phyloP scores from a whole-genome alignment of 2,888 invertebrate genomes.

The Phyllotreta striolata region DNA sequence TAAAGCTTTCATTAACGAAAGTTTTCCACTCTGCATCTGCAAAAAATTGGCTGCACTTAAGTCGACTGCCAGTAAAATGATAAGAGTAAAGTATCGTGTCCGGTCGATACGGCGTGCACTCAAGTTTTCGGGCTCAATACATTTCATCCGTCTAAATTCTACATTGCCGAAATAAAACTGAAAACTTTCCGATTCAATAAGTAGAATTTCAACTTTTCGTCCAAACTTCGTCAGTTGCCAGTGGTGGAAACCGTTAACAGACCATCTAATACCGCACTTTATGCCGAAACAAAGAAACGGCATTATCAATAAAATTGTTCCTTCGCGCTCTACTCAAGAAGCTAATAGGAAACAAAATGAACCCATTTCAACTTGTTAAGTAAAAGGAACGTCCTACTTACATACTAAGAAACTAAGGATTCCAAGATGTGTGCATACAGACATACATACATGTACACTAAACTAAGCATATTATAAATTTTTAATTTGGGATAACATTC shows the following conservation, averaged over 20 bases:
- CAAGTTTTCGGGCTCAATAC: slow-evolving; percentile 24
- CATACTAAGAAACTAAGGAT: background rate
- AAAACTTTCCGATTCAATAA: slow-evolving; percentile 28
- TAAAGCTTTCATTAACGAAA: background rate
- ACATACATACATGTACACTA: too few species aligned
- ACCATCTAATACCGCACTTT: slow-evolving; percentile 30
- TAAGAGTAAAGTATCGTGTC: slow-evolving; percentile 25
- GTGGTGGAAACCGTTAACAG: slow-evolving; percentile 24
- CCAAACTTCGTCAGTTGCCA: slow-evolving; percentile 26
- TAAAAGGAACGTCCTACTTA: slow-evolving; percentile 17
- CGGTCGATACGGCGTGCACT: slow-evolving; percentile 14
- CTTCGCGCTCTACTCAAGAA: slow-evolving; percentile 21
- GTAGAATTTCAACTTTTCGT: slow-evolving; percentile 28
- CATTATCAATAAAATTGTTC: slow-evolving; percentile 27
- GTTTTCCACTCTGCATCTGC: slow-evolving; percentile 1
- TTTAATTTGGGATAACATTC: too few species aligned
- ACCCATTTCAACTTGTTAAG: slow-evolving; percentile 22
- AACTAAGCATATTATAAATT: background rate
- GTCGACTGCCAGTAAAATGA: slow-evolving; percentile 7
- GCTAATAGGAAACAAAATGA: slow-evolving; percentile 25
- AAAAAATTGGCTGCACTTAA: slow-evolving; percentile 1
- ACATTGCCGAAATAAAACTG: slow-evolving; percentile 30
- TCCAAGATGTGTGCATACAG: background rate
- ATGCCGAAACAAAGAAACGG: slow-evolving; percentile 29
- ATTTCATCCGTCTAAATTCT: slow-evolving; percentile 27